Percentiles rank a stretch among this genome's conserved stretches.
These are phyloP conservation scores for Microctonus hyperodae DNA, from an alignment of 2,888 invertebrate species.

Conservation along the genomic window DNA sequence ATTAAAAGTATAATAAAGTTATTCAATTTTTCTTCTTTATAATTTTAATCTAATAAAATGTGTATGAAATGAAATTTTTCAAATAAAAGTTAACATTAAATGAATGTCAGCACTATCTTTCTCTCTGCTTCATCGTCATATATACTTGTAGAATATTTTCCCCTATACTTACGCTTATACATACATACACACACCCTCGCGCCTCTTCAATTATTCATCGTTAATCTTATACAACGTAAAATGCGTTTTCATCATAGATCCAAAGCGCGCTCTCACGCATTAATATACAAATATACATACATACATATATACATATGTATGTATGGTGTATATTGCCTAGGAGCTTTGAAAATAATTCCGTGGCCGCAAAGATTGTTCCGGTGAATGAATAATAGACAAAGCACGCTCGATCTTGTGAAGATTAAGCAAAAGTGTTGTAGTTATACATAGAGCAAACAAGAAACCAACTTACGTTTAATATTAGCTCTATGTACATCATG, in stretches of 20 bases:
- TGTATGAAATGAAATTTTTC: not conserved
- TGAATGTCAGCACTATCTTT: not conserved
- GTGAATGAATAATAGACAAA: constrained; percentile 11
- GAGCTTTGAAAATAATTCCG: constrained; percentile 15
- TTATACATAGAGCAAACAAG: not conserved
- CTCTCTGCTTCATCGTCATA: not conserved
- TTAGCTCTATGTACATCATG: not conserved
- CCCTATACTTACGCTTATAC: not conserved
- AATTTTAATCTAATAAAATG: not conserved
- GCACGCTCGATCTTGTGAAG: not conserved
- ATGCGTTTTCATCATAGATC: constrained; percentile 1
- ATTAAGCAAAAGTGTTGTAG: constrained; percentile 12
- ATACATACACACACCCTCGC: not conserved
- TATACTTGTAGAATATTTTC: not conserved
- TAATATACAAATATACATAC: not conserved
- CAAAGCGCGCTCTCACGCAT: not conserved
- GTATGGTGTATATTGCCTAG: not conserved
- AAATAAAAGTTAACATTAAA: not conserved
- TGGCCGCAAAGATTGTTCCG: constrained; percentile 13
- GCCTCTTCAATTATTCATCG: constrained; percentile 10
- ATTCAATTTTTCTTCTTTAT: not conserved
- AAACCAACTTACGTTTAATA: not conserved
- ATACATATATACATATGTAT: not conserved
- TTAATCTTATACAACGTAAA: constrained; percentile 15
- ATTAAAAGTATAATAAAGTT: not conserved